These are phyloP conservation scores for Pachypanchax playfairii DNA, from an alignment of 2,113 vertebrate species.

Conservation along the genomic window DNA sequence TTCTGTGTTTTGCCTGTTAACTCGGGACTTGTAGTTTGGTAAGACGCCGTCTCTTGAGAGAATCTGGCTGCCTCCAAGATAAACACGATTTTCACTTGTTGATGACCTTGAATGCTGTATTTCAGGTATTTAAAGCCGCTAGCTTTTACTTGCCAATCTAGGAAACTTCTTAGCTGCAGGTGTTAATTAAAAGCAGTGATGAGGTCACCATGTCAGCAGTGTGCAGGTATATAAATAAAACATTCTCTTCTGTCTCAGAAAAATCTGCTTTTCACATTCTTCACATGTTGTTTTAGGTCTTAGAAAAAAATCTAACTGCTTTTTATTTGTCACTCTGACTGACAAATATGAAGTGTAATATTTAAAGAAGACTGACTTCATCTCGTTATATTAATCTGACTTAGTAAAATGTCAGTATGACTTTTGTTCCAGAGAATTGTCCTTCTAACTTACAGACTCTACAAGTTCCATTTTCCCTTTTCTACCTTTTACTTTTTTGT, in stretches of 20 bases:
- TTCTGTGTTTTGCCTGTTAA: neutral
- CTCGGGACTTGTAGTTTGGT: neutral
- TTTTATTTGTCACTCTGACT: too few species aligned
- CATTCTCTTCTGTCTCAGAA: neutral
- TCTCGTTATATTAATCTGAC: too few species aligned
- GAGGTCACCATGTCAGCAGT: neutral
- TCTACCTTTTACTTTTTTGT: neutral
- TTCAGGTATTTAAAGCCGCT: neutral
- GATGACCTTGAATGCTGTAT: neutral
- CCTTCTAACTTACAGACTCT: too few species aligned
- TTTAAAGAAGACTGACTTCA: too few species aligned
- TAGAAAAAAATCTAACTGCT: too few species aligned
- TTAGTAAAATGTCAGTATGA: too few species aligned
- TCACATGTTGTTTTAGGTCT: too few species aligned
- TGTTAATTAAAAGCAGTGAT: slow-evolving; percentile 9
- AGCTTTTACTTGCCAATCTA: neutral
- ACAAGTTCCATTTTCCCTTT: too few species aligned
- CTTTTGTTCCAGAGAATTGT: too few species aligned
- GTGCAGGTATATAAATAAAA: neutral
- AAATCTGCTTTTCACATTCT: too few species aligned
- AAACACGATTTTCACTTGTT: neutral
- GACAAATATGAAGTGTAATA: too few species aligned
- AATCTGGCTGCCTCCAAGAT: neutral
- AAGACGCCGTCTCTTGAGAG: too few species aligned
- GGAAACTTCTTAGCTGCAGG: neutral